These are phyloP conservation scores for Melanotaenia maccullochi DNA, from an alignment of 2,797 vertebrate species.

Conservation along the genomic window DNA sequence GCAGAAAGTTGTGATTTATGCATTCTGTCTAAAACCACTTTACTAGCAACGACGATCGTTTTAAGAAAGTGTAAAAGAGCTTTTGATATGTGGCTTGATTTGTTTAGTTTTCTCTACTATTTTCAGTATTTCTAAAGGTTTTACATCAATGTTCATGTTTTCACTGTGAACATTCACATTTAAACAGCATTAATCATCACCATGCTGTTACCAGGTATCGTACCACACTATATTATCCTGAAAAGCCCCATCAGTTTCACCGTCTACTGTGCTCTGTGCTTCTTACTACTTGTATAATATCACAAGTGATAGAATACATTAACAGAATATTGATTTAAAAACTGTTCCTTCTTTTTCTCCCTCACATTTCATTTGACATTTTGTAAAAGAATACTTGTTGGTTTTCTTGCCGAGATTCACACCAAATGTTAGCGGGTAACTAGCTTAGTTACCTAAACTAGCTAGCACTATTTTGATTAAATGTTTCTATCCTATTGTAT, in stretches of 20 bases:
- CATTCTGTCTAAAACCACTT: background rate
- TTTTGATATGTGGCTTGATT: background rate
- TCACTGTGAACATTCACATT: conserved; percentile 38
- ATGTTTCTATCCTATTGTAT: background rate
- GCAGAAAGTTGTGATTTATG: background rate
- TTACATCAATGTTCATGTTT: conserved; percentile 14
- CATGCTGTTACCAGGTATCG: conserved; percentile 50
- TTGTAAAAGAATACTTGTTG: background rate
- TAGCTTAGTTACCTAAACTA: background rate
- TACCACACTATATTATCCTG: conserved; percentile 25
- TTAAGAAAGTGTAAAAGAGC: background rate
- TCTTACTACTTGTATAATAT: conserved; percentile 11
- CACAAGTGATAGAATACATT: background rate
- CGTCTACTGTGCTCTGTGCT: background rate
- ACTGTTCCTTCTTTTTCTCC: background rate
- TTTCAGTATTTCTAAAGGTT: conserved; percentile 13
- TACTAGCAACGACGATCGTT: background rate
- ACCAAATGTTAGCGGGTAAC: background rate
- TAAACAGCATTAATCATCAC: conserved; percentile 43
- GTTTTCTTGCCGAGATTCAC: conserved; percentile 1
- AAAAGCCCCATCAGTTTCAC: conserved; percentile 21
- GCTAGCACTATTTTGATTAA: background rate
- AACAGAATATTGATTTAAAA: background rate
- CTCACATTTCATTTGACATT: background rate
- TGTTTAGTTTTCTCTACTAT: background rate